Evolutionary conservation across 2,113 vertebrate species (phyloP).

Genomic region (Heloderma charlesbogerti): DNA sequence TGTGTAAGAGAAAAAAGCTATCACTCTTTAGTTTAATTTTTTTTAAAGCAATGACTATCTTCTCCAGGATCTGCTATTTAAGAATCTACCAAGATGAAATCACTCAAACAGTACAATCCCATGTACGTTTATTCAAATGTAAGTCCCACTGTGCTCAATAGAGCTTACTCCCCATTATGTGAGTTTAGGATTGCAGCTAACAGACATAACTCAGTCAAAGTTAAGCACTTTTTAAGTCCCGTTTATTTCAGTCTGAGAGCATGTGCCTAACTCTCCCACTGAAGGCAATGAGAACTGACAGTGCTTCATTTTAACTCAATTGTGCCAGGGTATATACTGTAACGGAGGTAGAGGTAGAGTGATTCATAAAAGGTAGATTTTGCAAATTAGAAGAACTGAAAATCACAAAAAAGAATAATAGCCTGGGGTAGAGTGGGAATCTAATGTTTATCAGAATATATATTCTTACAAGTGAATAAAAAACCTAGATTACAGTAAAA

Average conservation of each 20-base stretch:
- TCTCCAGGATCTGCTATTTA: conserved; percentile 16
- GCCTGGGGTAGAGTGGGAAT: conserved; percentile 12
- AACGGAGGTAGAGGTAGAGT: conserved; percentile 30
- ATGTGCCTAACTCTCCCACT: background rate
- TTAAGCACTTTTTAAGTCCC: background rate
- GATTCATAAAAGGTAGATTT: background rate
- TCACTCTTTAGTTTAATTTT: conserved; percentile 28
- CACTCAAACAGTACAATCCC: background rate
- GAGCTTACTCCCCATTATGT: background rate
- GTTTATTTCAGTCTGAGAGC: background rate
- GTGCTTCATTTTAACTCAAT: background rate
- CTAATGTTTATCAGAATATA: conserved; percentile 46
- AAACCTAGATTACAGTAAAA: conserved; percentile 65
- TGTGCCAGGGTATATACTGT: conserved; percentile 21
- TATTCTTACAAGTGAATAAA: conserved; percentile 64
- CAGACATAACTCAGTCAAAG: background rate
- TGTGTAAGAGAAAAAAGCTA: conserved; percentile 36
- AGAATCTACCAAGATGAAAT: conserved; percentile 51
- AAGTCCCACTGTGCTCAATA: background rate
- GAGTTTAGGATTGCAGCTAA: background rate
- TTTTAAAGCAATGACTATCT: background rate
- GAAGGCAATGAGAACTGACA: background rate
- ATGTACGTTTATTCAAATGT: background rate
- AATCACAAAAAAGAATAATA: conserved; percentile 39
- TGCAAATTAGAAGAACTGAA: conserved; percentile 56